Percentiles rank a stretch among this genome's conserved stretches.
Conservation (phyloP, 2,113 vertebrate species). For the Pangasianodon hypophthalmus region DNA sequence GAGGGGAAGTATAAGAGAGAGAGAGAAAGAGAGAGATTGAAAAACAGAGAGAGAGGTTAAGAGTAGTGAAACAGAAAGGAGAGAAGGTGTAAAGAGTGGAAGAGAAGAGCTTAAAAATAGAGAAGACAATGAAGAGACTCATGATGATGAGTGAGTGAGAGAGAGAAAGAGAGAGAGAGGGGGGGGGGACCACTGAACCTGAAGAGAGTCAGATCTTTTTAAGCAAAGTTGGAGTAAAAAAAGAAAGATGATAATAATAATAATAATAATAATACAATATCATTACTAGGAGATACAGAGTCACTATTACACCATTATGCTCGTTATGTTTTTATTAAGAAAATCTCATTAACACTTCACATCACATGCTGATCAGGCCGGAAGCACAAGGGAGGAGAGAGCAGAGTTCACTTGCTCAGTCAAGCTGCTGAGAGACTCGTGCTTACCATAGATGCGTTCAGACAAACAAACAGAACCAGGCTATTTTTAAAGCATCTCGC, state of each 20-base stretch:
- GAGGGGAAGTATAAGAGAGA: background rate
- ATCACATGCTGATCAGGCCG: constrained; percentile 2
- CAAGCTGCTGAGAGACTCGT: background rate
- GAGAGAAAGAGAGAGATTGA: background rate
- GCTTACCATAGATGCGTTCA: background rate
- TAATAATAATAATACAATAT: background rate
- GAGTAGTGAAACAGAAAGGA: background rate
- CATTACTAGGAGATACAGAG: background rate
- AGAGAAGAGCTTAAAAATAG: background rate
- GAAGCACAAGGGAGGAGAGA: constrained; percentile 7
- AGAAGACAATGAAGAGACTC: background rate
- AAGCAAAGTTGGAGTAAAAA: background rate
- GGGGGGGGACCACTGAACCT: background rate
- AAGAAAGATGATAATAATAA: background rate
- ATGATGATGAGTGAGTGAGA: background rate
- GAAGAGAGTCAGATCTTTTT: background rate
- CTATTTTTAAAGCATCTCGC: constrained; percentile 51
- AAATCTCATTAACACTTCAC: constrained; percentile 5
- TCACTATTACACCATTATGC: background rate
- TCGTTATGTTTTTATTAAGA: background rate
- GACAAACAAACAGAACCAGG: constrained; percentile 41
- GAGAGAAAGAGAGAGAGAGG: background rate
- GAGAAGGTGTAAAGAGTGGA: background rate
- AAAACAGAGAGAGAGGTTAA: background rate
- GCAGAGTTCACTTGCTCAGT: background rate